Conservation (phyloP, 2,888 invertebrate genomes). For the Eudasyphora cyanicolor region DNA sequence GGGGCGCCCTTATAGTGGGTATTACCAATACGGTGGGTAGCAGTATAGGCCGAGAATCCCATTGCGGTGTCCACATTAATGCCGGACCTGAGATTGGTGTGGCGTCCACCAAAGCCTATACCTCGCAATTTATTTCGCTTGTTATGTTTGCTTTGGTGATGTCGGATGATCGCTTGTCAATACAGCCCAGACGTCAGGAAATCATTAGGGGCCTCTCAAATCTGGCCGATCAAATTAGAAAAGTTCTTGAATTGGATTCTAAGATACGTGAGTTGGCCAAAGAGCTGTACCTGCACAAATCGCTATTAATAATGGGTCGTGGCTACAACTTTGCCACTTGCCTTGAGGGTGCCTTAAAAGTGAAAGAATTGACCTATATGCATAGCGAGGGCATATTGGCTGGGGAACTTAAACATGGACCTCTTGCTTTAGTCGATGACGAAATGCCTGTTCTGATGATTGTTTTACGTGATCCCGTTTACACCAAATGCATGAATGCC, state of each 20-base stretch:
- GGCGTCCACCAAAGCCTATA: slow-evolving; percentile 99
- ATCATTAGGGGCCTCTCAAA: slow-evolving; percentile 94
- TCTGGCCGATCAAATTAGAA: slow-evolving; percentile 92
- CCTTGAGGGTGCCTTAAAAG: slow-evolving; percentile 98
- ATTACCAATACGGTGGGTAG: slow-evolving; percentile 99
- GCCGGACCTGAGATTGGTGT: slow-evolving; percentile 99
- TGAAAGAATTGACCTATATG: slow-evolving; percentile 99
- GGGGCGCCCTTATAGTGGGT: slow-evolving; percentile 98
- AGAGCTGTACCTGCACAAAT: slow-evolving; percentile 95
- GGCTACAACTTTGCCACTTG: slow-evolving; percentile 99
- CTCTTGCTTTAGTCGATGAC: slow-evolving; percentile 97
- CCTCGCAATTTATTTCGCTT: slow-evolving; percentile 98
- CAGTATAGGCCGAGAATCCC: slow-evolving; percentile 98
- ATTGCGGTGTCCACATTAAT: slow-evolving; percentile 99
- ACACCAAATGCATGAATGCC: slow-evolving; percentile 98
- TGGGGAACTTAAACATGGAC: slow-evolving; percentile 99
- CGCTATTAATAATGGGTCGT: slow-evolving; percentile 98
- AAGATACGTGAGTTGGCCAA: slow-evolving; percentile 93
- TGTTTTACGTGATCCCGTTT: slow-evolving; percentile 96
- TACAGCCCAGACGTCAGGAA: slow-evolving; percentile 90
- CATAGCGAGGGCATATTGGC: slow-evolving; percentile 99
- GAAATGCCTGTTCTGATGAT: slow-evolving; percentile 99
- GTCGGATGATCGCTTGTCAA: slow-evolving; percentile 97
- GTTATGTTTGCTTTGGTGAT: slow-evolving; percentile 99
- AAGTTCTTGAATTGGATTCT: slow-evolving; percentile 92